Conservation (phyloP, 2,888 invertebrate species). For the Rosalia funebris region DNA sequence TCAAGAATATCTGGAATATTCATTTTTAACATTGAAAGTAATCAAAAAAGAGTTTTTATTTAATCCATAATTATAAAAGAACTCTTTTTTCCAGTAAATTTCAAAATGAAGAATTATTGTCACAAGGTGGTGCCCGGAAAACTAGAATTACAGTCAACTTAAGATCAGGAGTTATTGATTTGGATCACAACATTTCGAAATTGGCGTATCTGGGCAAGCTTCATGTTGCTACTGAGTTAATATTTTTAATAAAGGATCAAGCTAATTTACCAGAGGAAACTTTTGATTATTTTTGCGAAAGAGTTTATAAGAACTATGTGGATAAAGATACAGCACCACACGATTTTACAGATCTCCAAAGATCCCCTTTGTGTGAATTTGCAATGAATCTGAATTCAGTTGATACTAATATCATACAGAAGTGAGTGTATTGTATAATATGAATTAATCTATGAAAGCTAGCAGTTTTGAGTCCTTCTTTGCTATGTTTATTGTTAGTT, state of each 20-base stretch:
- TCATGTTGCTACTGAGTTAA: conserved; percentile 43
- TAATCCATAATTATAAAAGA: too few species aligned
- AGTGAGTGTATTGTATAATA: conserved; percentile 23
- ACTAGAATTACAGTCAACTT: conserved; percentile 34
- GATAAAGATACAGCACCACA: conserved; percentile 18
- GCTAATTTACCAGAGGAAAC: conserved; percentile 31
- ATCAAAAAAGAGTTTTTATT: too few species aligned
- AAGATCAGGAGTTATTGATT: conserved; percentile 8
- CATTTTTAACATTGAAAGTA: too few species aligned
- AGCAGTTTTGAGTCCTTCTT: too few species aligned
- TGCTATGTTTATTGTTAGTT: too few species aligned
- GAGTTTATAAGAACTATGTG: conserved; percentile 31
- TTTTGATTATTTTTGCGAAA: conserved; percentile 37
- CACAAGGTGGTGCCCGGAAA: conserved; percentile 25
- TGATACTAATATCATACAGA: conserved; percentile 26
- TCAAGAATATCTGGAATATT: too few species aligned
- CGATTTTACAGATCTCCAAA: conserved; percentile 30
- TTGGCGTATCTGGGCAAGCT: conserved; percentile 43
- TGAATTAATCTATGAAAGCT: too few species aligned
- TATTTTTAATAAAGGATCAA: conserved; percentile 43
- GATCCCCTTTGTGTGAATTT: conserved; percentile 36
- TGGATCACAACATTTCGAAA: conserved; percentile 31
- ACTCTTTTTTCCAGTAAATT: conserved; percentile 25
- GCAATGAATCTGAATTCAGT: conserved; percentile 22
- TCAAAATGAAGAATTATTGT: conserved; percentile 21